phyloP scores from a whole-genome alignment of 37 sponge, comb jelly and placozoan species.

The Ianthella basta region DNA sequence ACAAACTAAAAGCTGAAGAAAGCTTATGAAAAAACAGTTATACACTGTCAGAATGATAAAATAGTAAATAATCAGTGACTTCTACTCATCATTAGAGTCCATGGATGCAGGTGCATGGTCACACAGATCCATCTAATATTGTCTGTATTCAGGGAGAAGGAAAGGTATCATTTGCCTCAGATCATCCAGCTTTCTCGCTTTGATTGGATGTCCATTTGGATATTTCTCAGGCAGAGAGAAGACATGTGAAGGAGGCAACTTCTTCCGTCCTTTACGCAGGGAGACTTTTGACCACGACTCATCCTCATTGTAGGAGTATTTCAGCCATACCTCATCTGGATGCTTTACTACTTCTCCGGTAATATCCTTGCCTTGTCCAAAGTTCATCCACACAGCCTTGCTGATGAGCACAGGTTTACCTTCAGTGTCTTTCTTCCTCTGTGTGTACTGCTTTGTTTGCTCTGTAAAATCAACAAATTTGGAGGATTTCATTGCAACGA shows the following conservation, averaged over 20 bases:
- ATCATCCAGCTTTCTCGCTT: conserved; percentile 42
- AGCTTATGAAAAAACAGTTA: no score
- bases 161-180: conserved; percentile 43
- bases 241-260: conserved; percentile 28
- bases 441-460: no score
- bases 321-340: neutral
- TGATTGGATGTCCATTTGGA: conserved; percentile 44
- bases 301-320: neutral
- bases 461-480: conserved; percentile 33
- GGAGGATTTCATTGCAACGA: neutral
- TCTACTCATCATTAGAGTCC: no score
- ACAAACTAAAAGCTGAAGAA: no score
- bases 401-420: no score
- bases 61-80: no score
- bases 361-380: conserved; percentile 24
- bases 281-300: neutral
- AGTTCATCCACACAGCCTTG: conserved; percentile 38
- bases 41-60: no score
- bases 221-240: conserved; percentile 4
- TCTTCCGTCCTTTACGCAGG: conserved; percentile 50
- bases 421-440: no score
- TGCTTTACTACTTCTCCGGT: neutral
- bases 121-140: no score
- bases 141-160: neutral
- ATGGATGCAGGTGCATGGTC: no score